A percentile compares a stretch with the other conserved stretches of the same genome.
These are phyloP conservation scores for Rhinolophus ferrumequinum DNA, from an alignment of 2,113 vertebrate species.

Conservation along the genomic window DNA sequence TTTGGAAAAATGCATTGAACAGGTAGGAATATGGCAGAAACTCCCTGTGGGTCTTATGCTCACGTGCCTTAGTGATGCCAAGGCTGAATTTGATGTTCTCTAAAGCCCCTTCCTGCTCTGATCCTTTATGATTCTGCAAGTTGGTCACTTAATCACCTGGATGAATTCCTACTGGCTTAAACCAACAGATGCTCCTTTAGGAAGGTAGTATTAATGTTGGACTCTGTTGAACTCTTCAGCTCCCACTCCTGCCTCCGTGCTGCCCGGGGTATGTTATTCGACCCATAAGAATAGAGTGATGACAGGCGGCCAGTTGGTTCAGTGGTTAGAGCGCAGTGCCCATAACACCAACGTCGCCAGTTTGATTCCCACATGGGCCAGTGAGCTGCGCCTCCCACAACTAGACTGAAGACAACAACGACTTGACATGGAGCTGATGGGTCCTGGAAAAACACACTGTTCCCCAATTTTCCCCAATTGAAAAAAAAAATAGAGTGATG, in stretches of 20 bases:
- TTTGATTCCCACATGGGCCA: too few species aligned
- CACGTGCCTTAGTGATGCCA: background rate
- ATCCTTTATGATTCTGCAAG: background rate
- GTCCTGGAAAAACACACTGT: too few species aligned
- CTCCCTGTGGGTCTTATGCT: background rate
- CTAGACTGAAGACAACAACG: too few species aligned
- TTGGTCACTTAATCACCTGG: background rate
- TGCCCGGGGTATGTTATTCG: background rate
- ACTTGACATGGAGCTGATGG: too few species aligned
- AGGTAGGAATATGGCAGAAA: background rate
- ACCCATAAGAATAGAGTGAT: background rate
- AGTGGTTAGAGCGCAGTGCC: too few species aligned
- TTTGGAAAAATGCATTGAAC: background rate
- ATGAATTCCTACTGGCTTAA: background rate
- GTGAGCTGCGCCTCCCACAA: too few species aligned
- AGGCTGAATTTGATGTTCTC: background rate
- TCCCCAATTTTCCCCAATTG: too few species aligned
- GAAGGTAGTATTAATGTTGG: background rate
- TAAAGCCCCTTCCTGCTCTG: background rate
- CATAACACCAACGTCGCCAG: too few species aligned
- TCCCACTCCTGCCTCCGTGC: background rate
- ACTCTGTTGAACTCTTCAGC: background rate
- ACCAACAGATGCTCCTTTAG: background rate
- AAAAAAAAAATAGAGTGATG: background rate
- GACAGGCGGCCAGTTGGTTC: too few species aligned